Percentiles rank a stretch among this genome's conserved stretches.
phyloP scores from a whole-genome alignment of 2,888 invertebrate genomes.

The Chrysolina americana region DNA sequence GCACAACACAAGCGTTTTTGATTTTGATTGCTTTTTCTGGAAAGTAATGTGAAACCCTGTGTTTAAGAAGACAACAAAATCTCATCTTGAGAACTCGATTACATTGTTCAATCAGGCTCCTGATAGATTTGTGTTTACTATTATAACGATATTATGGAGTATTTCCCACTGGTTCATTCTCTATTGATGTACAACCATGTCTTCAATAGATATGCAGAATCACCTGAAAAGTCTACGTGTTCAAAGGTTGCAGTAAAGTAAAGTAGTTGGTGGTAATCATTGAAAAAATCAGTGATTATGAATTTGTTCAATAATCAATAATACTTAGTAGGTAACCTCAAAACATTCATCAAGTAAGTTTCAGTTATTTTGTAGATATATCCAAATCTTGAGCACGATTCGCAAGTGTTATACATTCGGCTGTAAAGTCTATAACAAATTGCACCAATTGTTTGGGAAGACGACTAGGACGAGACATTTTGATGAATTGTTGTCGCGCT shows the following conservation, averaged over 20 bases:
- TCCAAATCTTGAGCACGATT: conserved; percentile 27
- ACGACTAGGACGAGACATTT: conserved; percentile 25
- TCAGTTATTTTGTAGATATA: conserved; percentile 16
- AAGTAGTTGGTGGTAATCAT: too few relatives aligned
- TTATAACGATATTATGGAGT: conserved; percentile 31
- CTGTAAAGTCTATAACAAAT: conserved; percentile 13
- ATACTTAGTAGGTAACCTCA: too few relatives aligned
- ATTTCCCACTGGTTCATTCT: conserved; percentile 23
- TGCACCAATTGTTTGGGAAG: conserved; percentile 29
- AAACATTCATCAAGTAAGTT: too few relatives aligned
- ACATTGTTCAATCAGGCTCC: conserved; percentile 32
- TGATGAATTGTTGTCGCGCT: conserved; percentile 18
- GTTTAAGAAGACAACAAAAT: conserved; percentile 43
- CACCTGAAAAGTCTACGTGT: too few relatives aligned
- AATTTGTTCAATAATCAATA: too few relatives aligned
- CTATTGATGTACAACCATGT: conserved; percentile 32
- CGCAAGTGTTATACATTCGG: conserved; percentile 28
- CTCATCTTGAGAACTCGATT: conserved; percentile 41
- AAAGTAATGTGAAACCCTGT: conserved; percentile 39
- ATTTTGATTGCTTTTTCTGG: conserved; percentile 40
- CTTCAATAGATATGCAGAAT: conserved; percentile 3
- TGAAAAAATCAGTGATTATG: too few relatives aligned
- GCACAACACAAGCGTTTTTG: conserved; percentile 41
- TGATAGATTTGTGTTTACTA: conserved; percentile 30
- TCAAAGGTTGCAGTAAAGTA: too few relatives aligned